Evolutionary conservation across 2,797 vertebrate genomes (phyloP).

Genomic region (Clarias platycephalus): DNA sequence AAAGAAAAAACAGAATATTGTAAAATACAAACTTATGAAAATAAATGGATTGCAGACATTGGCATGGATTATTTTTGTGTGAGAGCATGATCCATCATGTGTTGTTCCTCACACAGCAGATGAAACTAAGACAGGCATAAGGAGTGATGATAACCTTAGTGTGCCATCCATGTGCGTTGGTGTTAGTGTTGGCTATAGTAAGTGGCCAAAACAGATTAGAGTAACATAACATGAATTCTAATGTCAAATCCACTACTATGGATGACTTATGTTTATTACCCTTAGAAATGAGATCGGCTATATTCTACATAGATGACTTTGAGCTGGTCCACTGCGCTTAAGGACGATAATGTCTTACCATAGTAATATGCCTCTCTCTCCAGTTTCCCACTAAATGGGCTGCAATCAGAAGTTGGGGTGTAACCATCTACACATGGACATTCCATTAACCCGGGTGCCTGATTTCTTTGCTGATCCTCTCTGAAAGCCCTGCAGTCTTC

Average conservation of each 20-base stretch:
- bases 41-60: not conserved
- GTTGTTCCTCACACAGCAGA: not conserved
- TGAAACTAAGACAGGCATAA: not conserved
- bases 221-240: too few species aligned
- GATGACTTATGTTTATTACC: not conserved
- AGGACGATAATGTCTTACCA: slow-evolving; percentile 73
- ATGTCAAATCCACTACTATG: not conserved
- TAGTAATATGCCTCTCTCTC: slow-evolving; percentile 78
- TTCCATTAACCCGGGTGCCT: slow-evolving; percentile 74
- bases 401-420: slow-evolving; percentile 69
- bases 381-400: slow-evolving; percentile 65
- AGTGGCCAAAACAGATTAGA: not conserved
- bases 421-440: slow-evolving; percentile 76
- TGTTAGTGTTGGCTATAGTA: not conserved
- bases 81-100: not conserved
- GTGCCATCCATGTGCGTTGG: not conserved
- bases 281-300: slow-evolving; percentile 3
- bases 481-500: slow-evolving; percentile 78
- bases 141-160: not conserved
- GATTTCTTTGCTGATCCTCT: slow-evolving; percentile 79
- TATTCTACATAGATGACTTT: not conserved
- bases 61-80: not conserved
- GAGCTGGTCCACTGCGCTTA: not conserved
- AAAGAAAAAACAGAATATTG: not conserved
- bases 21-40: not conserved